Base-by-base conservation (phyloP, 2,888 invertebrate species). In the Yponomeuta sedellus region DNA sequence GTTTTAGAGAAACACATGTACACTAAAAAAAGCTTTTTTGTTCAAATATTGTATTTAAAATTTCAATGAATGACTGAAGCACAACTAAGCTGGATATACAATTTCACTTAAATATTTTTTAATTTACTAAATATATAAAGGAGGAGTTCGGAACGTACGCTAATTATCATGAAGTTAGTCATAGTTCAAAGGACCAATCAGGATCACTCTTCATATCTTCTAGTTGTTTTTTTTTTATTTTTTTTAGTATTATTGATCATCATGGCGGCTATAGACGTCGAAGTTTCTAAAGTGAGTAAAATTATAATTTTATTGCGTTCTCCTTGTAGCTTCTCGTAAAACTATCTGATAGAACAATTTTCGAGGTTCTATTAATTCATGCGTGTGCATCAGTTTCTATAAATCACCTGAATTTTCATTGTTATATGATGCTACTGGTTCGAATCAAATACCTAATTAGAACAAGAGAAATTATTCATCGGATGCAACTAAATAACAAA, bases 231-330 rank as follows among this genome's bases (percentile, higher is more conserved):
- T 16, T 12, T 64, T 52, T 16, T 52, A 16, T 28, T 56, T 56
- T 58, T 25, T 65, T 75, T 73, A 81, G 77, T 82, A 81, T 84
- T 81, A 84, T 85, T 81, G 79, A 78, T 81, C 90, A 92, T 92
- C 84, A 94, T 94, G 93, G 93, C 93, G 84, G 92, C 93, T 74
- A 88, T 91, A 71, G 91, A 91, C 74, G 88, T 88, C 72, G 91
- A 91, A 73, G 75, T 77, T 71, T 81, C 82, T 64, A 91, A 91
- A 86, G 91, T 91, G 80, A 88, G 83, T 81, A 75, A 72, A 71
- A 71, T 70, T 67, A 61, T 61, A 61, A 67, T 28, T 66, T 56
- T 73, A 69, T 67, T 66, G 25, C 25, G 12, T 20, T 11, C 4
- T 22, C 25, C 20, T 22, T 25, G 20, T 59, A 59, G 59, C 10